phyloP scores from a whole-genome alignment of 2,113 vertebrate genomes.

The Oxyruncus cristatus region DNA sequence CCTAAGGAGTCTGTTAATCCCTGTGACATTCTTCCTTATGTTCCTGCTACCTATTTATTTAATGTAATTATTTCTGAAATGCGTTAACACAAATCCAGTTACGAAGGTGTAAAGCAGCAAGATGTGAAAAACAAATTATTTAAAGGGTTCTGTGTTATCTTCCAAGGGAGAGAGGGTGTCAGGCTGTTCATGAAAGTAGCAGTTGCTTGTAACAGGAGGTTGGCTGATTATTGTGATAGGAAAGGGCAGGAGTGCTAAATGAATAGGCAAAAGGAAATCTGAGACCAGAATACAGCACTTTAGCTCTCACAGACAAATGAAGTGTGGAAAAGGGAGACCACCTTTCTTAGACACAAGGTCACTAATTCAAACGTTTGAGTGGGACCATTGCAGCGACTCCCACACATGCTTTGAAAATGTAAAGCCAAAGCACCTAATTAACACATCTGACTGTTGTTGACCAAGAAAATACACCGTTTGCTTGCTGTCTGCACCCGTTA shows the following conservation, averaged over 20 bases:
- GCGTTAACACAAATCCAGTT: background rate
- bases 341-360: background rate
- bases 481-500: background rate
- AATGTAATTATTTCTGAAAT: background rate
- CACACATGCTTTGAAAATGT: background rate
- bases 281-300: background rate
- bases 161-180: background rate
- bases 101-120: background rate
- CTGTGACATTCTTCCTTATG: background rate
- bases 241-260: background rate
- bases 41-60: background rate
- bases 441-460: background rate
- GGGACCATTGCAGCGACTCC: background rate
- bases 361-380: background rate
- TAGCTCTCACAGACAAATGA: background rate
- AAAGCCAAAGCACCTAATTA: background rate
- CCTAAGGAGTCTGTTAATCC: background rate
- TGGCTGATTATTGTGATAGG: background rate
- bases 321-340: background rate
- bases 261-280: background rate
- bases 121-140: background rate
- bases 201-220: background rate
- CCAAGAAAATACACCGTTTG: background rate
- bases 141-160: background rate
- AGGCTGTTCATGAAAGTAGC: background rate